Evolutionary conservation across 2,888 invertebrate species (phyloP).

Genomic region (Dicranocentrus wangi): DNA sequence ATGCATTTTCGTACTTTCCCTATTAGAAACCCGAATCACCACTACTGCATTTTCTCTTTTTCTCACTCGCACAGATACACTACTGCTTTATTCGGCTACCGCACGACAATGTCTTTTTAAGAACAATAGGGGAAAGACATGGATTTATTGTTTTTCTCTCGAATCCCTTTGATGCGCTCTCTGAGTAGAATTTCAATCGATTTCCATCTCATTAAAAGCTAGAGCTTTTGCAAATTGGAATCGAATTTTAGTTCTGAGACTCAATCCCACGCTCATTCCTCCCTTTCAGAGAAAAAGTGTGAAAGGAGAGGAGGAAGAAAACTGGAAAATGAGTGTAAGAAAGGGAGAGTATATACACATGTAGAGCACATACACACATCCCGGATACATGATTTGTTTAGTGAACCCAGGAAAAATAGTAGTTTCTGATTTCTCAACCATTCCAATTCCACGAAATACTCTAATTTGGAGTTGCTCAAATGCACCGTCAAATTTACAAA

Average conservation of each 20-base stretch:
- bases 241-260: conserved; percentile 47
- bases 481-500: conserved; percentile 1
- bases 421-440: conserved; percentile 30
- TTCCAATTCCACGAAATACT: not conserved
- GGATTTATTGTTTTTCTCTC: conserved; percentile 67
- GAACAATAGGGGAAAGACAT: conserved; percentile 61
- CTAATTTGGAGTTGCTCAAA: not conserved
- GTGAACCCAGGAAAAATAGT: conserved; percentile 3
- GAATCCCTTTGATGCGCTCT: conserved; percentile 60
- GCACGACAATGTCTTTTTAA: conserved; percentile 45
- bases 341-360: not conserved
- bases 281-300: not conserved
- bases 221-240: conserved; percentile 62
- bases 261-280: not conserved
- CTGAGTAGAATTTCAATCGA: conserved; percentile 69
- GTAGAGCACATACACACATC: not conserved
- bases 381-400: not conserved
- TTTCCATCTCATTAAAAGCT: conserved; percentile 69
- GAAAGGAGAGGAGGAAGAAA: conserved; percentile 20
- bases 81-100: too few relatives aligned
- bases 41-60: too few relatives aligned
- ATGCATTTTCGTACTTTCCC: too few relatives aligned
- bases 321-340: not conserved
- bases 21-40: too few relatives aligned
- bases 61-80: too few relatives aligned